Evolutionary conservation across 2,888 invertebrate genomes (phyloP), one percentile per base, ranked within the genome.

Genomic region (Drosophila kanekoi): DNA sequence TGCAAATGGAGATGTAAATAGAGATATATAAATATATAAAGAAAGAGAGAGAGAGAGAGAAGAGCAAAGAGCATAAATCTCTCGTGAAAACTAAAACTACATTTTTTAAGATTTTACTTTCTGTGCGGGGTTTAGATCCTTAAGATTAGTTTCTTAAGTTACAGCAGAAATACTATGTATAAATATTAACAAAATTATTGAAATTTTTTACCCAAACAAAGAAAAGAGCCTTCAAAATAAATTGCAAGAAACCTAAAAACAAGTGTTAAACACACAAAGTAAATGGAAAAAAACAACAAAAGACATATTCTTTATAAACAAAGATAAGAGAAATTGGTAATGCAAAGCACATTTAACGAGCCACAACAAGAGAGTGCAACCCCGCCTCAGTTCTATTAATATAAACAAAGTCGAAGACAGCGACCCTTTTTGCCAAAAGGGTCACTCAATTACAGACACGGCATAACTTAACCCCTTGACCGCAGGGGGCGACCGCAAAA

Each of bases 381-480:
- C 11, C 16, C 5, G 10, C 6, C 51, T 14, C 33, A 4, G 10
- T 1, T 11, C 10, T 8, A 75, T 75, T 75, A 75, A 77, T 63
- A 68, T 52, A 72, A 68, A 63, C 67, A 77, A 56, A 49, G 51
- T 35, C 14, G 11, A 35, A 56, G 28, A 28, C 20, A 9, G 23
- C 32, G 45, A 60, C 67, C 57, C 60, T 77, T 58, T 53, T 60
- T 40, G 28, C 52, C 41, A 40, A 79, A 77, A 77, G 74, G 77
- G 77, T 77, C 75, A 79, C 79, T 71, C 79, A 66, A 79, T 79
- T 79, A 79, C 63, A 51, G 61, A 38, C 43, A 14, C 33, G 63
- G 64, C 69, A 77, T 70, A 79, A 70, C 69, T 79, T 70, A 60
- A 71, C 71, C 77, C 77, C 51, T 69, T 52, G 44, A 62, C 51